Conservation (phyloP, 2,888 invertebrate species). For the Lobophora halterata region DNA sequence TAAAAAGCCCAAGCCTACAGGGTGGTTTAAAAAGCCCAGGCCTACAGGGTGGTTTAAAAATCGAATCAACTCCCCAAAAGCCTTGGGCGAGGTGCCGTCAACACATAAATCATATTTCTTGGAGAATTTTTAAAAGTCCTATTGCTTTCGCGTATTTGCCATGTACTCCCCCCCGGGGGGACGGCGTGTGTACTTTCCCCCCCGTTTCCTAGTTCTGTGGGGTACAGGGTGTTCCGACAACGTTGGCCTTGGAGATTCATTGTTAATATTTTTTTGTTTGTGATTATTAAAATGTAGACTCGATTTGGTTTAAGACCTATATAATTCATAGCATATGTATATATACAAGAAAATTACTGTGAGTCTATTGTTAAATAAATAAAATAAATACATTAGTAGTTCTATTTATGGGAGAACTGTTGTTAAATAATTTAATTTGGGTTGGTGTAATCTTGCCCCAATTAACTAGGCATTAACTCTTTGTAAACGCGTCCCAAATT, state of each 20-base stretch:
- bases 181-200: slow-evolving; percentile 77
- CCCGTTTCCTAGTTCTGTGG: slow-evolving; percentile 77
- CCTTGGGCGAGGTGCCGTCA: slow-evolving; percentile 78
- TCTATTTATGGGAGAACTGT: too few species aligned
- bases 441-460: too few species aligned
- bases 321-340: too few species aligned
- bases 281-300: too few species aligned
- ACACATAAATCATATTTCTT: slow-evolving; percentile 82
- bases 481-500: too few species aligned
- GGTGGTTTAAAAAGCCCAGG: slow-evolving; percentile 58
- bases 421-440: too few species aligned
- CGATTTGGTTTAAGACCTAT: too few species aligned
- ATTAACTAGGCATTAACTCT: too few species aligned
- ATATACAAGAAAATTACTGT: too few species aligned
- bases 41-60: slow-evolving; percentile 76
- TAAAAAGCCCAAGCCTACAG: slow-evolving; percentile 48
- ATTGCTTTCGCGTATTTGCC: slow-evolving; percentile 82
- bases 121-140: slow-evolving; percentile 82
- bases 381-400: too few species aligned
- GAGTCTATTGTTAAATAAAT: too few species aligned
- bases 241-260: slow-evolving; percentile 49
- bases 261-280: too few species aligned
- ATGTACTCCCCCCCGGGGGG: slow-evolving; percentile 71
- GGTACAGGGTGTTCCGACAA: slow-evolving; percentile 46
- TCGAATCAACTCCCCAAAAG: slow-evolving; percentile 78